These are phyloP conservation scores for Babylonia areolata DNA, from an alignment of 1,140 invertebrate genomes.

Conservation along the genomic window DNA sequence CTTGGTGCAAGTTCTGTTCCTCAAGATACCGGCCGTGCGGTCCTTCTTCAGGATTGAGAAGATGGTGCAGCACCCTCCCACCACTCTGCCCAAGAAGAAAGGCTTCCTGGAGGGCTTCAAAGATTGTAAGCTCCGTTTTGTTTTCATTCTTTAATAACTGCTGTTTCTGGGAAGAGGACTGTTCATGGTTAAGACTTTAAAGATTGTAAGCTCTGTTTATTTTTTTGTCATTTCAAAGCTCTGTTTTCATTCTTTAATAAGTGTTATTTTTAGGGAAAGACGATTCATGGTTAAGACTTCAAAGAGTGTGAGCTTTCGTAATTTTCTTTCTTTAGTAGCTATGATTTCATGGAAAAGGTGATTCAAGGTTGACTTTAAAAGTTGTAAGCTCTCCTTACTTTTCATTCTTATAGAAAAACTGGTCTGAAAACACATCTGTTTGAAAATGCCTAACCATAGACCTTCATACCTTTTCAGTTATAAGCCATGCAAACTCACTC, in stretches of 20 bases:
- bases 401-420: too few species aligned
- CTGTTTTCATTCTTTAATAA: neutral
- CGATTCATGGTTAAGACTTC: too few species aligned
- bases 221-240: neutral
- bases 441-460: too few species aligned
- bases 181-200: neutral
- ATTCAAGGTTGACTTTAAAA: too few species aligned
- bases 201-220: neutral
- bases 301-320: too few species aligned
- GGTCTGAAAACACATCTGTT: too few species aligned
- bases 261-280: neutral
- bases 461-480: too few species aligned
- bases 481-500: too few species aligned
- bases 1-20: conserved; percentile 86
- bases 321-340: too few species aligned
- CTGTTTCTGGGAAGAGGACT: too few species aligned
- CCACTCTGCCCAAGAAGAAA: conserved; percentile 83
- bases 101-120: conserved; percentile 87
- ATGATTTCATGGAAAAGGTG: too few species aligned
- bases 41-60: conserved; percentile 87
- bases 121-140: conserved; percentile 82
- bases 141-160: neutral
- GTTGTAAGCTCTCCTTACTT: too few species aligned
- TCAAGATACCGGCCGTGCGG: conserved; percentile 86
- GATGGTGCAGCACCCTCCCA: conserved; percentile 79